These are phyloP conservation scores for Meda fulgida DNA, from an alignment of 2,797 vertebrate genomes.

Conservation along the genomic window DNA sequence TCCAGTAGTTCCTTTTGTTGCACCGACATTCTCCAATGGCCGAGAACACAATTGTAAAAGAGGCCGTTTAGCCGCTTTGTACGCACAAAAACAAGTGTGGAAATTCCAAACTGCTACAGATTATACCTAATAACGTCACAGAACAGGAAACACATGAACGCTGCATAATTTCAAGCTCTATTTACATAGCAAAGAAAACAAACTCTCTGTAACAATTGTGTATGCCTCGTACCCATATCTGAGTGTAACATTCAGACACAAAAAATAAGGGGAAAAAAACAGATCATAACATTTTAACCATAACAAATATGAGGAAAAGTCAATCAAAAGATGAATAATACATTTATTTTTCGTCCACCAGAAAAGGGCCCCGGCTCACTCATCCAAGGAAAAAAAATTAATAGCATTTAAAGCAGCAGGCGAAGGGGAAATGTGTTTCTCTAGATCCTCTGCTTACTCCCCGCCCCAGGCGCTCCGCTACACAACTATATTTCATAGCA, in stretches of 20 bases:
- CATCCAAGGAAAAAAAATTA: conserved; percentile 56
- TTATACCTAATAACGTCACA: conserved; percentile 27
- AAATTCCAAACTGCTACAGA: conserved; percentile 23
- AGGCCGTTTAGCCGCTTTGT: conserved; percentile 37
- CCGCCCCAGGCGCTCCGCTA: conserved; percentile 43
- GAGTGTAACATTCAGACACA: conserved; percentile 28
- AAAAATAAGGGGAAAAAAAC: conserved; percentile 31
- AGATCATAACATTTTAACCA: conserved; percentile 55
- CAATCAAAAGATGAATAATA: conserved; percentile 57
- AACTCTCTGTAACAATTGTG: neutral
- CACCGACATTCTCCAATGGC: conserved; percentile 1
- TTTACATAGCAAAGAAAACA: conserved; percentile 25
- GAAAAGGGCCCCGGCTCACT: conserved; percentile 46
- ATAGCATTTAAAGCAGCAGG: conserved; percentile 58
- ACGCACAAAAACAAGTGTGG: conserved; percentile 19
- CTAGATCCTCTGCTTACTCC: conserved; percentile 48
- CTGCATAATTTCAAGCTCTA: conserved; percentile 1
- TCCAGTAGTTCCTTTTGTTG: conserved; percentile 32
- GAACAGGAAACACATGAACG: neutral
- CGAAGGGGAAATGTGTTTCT: conserved; percentile 51
- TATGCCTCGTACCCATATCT: neutral
- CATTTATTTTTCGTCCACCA: conserved; percentile 51
- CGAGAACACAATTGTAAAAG: neutral
- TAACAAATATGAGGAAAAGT: conserved; percentile 45
- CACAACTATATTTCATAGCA: conserved; percentile 54